Evolutionary conservation across 2,888 invertebrate species (phyloP).

Genomic region (Slavum lentiscoides): DNA sequence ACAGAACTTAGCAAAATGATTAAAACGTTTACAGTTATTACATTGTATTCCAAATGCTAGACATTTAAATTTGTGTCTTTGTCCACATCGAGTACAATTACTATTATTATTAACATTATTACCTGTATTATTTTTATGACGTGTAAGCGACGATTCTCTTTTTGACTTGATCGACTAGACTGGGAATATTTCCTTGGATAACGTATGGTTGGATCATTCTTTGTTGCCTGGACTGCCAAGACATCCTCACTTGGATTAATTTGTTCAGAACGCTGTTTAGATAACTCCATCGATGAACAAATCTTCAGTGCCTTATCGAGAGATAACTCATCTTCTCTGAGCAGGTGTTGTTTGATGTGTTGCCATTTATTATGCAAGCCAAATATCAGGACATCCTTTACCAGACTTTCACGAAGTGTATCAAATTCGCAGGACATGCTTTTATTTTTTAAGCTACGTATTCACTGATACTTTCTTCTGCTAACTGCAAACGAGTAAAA

Average conservation of each 20-base stretch:
- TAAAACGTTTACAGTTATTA: too few species aligned
- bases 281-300: slow-evolving; percentile 54
- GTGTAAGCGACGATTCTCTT: slow-evolving; percentile 54
- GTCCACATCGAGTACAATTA: too few species aligned
- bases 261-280: slow-evolving; percentile 2
- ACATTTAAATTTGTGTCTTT: too few species aligned
- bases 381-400: slow-evolving; percentile 55
- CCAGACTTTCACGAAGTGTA: slow-evolving; percentile 51
- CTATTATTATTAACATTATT: too few species aligned
- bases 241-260: not conserved
- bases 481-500: slow-evolving; percentile 56
- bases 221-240: not conserved
- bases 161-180: slow-evolving; percentile 54
- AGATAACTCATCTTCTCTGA: slow-evolving; percentile 45
- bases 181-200: slow-evolving; percentile 54
- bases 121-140: too few species aligned
- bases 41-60: too few species aligned
- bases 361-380: slow-evolving; percentile 49
- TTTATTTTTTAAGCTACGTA: slow-evolving; percentile 54
- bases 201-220: too few species aligned
- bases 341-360: slow-evolving; percentile 53
- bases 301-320: slow-evolving; percentile 52
- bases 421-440: slow-evolving; percentile 55
- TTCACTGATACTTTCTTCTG: slow-evolving; percentile 55
- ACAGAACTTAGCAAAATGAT: too few species aligned